Evolutionary conservation across 1,140 invertebrate genomes (phyloP).

Genomic region (Psilanteris sp.): DNA sequence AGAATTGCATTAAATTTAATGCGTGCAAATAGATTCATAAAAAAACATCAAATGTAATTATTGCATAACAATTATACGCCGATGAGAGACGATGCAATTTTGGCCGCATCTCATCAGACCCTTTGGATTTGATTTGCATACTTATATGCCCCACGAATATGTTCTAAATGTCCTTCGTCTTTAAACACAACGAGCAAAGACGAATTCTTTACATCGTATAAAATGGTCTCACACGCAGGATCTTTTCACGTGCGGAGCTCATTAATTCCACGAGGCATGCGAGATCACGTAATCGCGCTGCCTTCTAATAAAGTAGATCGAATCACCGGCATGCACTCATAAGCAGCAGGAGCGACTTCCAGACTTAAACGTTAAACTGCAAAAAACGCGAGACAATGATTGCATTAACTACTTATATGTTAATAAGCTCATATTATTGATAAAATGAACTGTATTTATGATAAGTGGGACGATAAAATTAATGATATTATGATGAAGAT

Average conservation of each 20-base stretch:
- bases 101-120: slow-evolving; percentile 27
- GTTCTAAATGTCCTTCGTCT: slow-evolving; percentile 54
- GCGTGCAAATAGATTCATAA: slow-evolving; percentile 23
- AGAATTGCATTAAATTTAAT: slow-evolving; percentile 14
- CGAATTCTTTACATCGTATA: slow-evolving; percentile 61
- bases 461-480: slow-evolving; percentile 46
- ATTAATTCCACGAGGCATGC: slow-evolving; percentile 70
- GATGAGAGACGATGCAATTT: slow-evolving; percentile 42
- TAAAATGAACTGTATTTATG: slow-evolving; percentile 42
- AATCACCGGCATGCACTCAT: slow-evolving; percentile 55
- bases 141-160: slow-evolving; percentile 68
- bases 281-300: slow-evolving; percentile 69
- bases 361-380: slow-evolving; percentile 38
- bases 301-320: slow-evolving; percentile 62
- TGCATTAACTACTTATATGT: slow-evolving; percentile 45
- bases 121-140: slow-evolving; percentile 69
- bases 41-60: slow-evolving; percentile 44
- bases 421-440: slow-evolving; percentile 46
- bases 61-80: slow-evolving; percentile 31
- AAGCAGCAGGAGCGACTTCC: slow-evolving; percentile 20
- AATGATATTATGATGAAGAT: slow-evolving; percentile 47
- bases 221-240: slow-evolving; percentile 43
- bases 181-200: slow-evolving; percentile 64
- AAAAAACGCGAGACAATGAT: slow-evolving; percentile 23
- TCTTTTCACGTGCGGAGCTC: slow-evolving; percentile 62